These are phyloP conservation scores for Stomatorhinus ivindoensis DNA, from an alignment of 2,113 vertebrate genomes.

Conservation along the genomic window DNA sequence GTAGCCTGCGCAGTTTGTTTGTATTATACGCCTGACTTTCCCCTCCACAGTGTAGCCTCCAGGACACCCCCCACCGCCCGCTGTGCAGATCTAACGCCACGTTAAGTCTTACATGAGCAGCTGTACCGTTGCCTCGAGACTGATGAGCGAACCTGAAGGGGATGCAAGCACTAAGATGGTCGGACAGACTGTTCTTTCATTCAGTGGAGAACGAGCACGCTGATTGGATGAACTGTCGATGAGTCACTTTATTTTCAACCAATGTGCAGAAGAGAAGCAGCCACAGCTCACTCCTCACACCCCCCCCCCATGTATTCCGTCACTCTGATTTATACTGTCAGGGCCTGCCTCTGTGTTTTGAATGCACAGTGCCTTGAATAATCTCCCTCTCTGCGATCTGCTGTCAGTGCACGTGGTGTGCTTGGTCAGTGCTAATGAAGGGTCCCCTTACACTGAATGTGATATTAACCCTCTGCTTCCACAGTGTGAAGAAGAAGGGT, in stretches of 20 bases:
- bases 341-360: constrained; percentile 21
- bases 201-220: background rate
- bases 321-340: constrained; percentile 20
- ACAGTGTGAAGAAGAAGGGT: constrained; percentile 52
- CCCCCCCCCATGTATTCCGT: background rate
- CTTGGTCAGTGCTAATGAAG: constrained; percentile 7
- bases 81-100: background rate
- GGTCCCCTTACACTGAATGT: background rate
- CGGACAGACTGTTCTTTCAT: constrained; percentile 1
- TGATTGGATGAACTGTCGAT: background rate
- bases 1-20: background rate
- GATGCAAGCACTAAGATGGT: background rate
- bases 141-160: background rate
- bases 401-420: constrained; percentile 8
- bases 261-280: background rate
- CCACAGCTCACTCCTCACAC: background rate
- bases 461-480: constrained; percentile 18
- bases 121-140: background rate
- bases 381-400: background rate
- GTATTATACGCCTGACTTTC: background rate
- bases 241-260: background rate
- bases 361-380: constrained; percentile 12
- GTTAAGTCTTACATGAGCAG: background rate
- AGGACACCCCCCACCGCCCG: background rate
- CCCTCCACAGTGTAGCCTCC: background rate